Conservation (phyloP, 2,888 invertebrate genomes). For the Pheosia gnoma region DNA sequence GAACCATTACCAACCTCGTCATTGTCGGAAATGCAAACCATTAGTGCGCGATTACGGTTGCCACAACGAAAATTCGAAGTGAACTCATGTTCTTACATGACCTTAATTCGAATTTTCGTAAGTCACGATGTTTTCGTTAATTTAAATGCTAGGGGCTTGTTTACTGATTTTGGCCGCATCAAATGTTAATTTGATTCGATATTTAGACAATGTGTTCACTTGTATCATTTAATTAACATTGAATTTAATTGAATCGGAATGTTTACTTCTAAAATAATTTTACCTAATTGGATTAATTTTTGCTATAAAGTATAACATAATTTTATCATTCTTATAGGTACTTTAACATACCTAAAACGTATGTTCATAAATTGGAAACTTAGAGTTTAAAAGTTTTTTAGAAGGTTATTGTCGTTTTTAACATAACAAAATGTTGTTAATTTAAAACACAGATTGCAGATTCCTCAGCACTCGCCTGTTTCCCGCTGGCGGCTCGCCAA, state of each 20-base stretch:
- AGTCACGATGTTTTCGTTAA: slow-evolving; percentile 1
- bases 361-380: too few relatives aligned
- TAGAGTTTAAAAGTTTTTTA: too few relatives aligned
- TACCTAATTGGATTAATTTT: not conserved
- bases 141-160: not conserved
- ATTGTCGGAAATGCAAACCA: not conserved
- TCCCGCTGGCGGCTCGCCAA: slow-evolving; percentile 37
- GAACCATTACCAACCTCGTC: not conserved
- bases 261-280: not conserved
- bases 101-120: too few relatives aligned
- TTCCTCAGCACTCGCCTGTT: slow-evolving; percentile 18
- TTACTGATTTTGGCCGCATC: too few relatives aligned
- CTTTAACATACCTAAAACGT: too few relatives aligned
- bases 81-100: too few relatives aligned
- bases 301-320: not conserved
- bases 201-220: not conserved
- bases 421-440: too few relatives aligned
- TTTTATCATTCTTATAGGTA: too few relatives aligned
- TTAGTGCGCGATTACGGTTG: not conserved
- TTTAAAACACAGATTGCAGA: slow-evolving; percentile 9
- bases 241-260: not conserved
- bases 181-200: too few relatives aligned
- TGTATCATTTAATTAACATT: not conserved
- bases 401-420: too few relatives aligned
- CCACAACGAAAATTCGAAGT: not conserved